Percentiles rank a stretch among this genome's conserved stretches.
Conservation (phyloP, 2,113 vertebrate species). For the Periophthalmodon schlosseri region DNA sequence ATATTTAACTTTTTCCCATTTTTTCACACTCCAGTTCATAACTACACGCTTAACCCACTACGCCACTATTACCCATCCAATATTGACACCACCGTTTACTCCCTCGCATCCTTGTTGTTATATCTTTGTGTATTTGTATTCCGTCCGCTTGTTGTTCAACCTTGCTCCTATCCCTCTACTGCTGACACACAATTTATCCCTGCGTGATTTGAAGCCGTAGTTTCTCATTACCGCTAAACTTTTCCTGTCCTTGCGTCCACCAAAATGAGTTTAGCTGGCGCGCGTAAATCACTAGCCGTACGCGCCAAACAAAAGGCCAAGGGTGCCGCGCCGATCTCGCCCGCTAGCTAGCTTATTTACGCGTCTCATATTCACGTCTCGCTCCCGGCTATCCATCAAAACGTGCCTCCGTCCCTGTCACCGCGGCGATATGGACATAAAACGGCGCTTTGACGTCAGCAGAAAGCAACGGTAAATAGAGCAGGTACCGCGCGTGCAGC, state of each 20-base stretch:
- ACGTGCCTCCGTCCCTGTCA: background rate
- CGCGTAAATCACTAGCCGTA: background rate
- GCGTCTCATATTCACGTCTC: conserved; percentile 3
- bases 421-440: background rate
- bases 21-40: no score
- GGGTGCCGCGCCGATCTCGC: background rate
- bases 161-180: background rate
- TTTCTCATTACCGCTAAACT: conserved; percentile 7
- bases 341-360: background rate
- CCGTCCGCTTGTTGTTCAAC: background rate
- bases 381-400: background rate
- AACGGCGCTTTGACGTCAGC: conserved; percentile 1
- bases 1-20: no score
- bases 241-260: conserved; percentile 1
- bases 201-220: background rate
- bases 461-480: background rate
- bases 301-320: conserved; percentile 2
- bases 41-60: no score
- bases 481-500: background rate
- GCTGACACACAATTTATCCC: background rate
- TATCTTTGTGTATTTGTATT: background rate
- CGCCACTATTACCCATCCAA: no score
- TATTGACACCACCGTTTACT: no score
- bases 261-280: background rate
- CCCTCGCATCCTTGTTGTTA: background rate